These are phyloP conservation scores for Neomonachus schauinslandi DNA, from an alignment of 2,113 vertebrate species.

Conservation along the genomic window DNA sequence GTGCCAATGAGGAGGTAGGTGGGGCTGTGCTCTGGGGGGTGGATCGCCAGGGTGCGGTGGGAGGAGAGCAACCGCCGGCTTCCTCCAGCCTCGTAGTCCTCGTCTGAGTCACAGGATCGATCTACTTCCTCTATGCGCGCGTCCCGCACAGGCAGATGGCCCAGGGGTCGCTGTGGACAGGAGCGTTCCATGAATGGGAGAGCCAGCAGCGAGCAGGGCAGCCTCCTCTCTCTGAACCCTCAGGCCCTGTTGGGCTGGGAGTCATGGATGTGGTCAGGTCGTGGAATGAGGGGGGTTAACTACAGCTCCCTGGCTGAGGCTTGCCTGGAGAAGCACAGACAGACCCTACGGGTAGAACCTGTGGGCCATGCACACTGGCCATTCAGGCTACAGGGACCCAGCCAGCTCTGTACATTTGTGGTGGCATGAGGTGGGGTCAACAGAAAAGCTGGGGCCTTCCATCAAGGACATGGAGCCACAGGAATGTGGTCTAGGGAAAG, in stretches of 20 bases:
- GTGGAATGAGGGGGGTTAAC: neutral
- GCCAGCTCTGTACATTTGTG: neutral
- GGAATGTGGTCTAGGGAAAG: neutral
- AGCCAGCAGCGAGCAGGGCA: neutral
- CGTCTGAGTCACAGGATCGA: constrained; percentile 93
- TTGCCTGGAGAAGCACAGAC: neutral
- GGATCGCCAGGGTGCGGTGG: constrained; percentile 92
- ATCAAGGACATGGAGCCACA: neutral
- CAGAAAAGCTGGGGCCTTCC: neutral
- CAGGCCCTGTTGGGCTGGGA: neutral
- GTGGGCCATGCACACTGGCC: neutral
- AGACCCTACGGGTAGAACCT: neutral
- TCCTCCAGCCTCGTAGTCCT: constrained; percentile 90
- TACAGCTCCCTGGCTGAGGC: neutral
- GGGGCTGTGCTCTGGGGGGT: constrained; percentile 93
- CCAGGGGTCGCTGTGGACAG: constrained; percentile 93
- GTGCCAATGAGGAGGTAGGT: constrained; percentile 96
- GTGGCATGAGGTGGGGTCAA: neutral
- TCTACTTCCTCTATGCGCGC: constrained; percentile 94
- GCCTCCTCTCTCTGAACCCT: neutral
- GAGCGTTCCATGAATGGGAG: neutral
- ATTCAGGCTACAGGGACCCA: neutral
- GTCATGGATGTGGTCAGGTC: neutral
- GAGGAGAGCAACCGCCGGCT: constrained; percentile 87
- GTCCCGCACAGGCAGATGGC: constrained; percentile 94